Evolutionary conservation across 2,888 invertebrate genomes (phyloP), one percentile per base, ranked within the genome.

Genomic region (Brenthis daphne): DNA sequence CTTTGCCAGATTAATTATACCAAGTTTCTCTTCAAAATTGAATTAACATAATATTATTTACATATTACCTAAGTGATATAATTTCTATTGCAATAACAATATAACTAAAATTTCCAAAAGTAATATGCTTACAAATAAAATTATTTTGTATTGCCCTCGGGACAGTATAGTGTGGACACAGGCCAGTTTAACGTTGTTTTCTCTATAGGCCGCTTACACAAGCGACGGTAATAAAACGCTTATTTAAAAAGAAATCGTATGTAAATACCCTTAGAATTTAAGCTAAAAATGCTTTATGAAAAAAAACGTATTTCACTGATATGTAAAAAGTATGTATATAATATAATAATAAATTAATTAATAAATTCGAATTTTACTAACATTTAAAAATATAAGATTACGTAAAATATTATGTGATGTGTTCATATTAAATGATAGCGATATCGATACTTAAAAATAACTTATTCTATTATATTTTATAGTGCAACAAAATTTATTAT

Each of bases 111-210:
- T 61, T 24, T 51, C 29, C n/a, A 29, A 51, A 29, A 51, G 48
- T 61, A 61, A 61, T 61, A 33, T 61, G 51, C 51, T 37, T 53
- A 16, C 50, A n/a, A 29, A 33, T 63, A 53, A 16, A 74, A 63
- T 71, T 68, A 71, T 69, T 72, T 56, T 58, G 57, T 65, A 69
- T 67, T 57, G 50, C 66, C 74, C 73, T 58, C 50, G 60, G 70
- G 74, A 73, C 55, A 51, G 55, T 66, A 66, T 71, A 69, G 51
- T 72, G 70, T 53, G 56, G 63, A 67, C 29, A 29, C 29, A 29
- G 29, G 29, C 3, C 70, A 60, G 43, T 64, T 67, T 55, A 69
- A 68, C 64, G 71, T 65, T 51, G 67, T 71, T 70, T 60, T 56
- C 47, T 51, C n/a, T 63, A 63, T 51, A 70, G 58, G 68, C 16